phyloP scores from a whole-genome alignment of 2,888 invertebrate genomes.

The Athalia circularis region DNA sequence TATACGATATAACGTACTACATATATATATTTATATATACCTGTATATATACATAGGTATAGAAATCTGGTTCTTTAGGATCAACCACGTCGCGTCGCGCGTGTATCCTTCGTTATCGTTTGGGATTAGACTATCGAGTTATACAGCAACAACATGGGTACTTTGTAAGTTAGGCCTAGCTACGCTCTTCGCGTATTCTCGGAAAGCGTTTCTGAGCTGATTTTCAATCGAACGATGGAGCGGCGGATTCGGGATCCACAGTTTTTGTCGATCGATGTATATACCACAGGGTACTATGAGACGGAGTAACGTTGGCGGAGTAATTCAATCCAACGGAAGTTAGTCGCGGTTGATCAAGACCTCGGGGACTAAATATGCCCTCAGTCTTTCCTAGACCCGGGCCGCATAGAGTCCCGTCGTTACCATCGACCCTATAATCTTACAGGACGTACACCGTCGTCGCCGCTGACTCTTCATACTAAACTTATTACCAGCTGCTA shows the following conservation, averaged over 20 bases:
- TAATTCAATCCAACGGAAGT: constrained; percentile 56
- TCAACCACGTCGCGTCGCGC: no score
- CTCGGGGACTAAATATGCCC: constrained; percentile 23
- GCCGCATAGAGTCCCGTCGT: not conserved
- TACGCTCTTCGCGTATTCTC: no score
- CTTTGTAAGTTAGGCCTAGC: no score
- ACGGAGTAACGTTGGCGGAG: constrained; percentile 37
- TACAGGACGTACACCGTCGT: not conserved
- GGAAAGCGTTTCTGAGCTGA: no score
- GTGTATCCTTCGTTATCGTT: not conserved
- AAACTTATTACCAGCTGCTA: not conserved
- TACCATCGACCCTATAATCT: constrained; percentile 14
- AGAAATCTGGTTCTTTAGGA: not conserved
- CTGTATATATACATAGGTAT: not conserved
- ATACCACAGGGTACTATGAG: not conserved
- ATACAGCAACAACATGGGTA: not conserved
- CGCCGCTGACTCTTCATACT: not conserved
- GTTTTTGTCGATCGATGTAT: not conserved
- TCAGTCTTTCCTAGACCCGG: constrained; percentile 4
- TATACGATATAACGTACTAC: not conserved
- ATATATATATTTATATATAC: not conserved
- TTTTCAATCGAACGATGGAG: no score
- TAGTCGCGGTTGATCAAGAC: constrained; percentile 51
- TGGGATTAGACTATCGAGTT: not conserved
- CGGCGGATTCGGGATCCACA: not conserved